Conservation (phyloP, 2,888 invertebrate species). For the Hololepta plana region DNA sequence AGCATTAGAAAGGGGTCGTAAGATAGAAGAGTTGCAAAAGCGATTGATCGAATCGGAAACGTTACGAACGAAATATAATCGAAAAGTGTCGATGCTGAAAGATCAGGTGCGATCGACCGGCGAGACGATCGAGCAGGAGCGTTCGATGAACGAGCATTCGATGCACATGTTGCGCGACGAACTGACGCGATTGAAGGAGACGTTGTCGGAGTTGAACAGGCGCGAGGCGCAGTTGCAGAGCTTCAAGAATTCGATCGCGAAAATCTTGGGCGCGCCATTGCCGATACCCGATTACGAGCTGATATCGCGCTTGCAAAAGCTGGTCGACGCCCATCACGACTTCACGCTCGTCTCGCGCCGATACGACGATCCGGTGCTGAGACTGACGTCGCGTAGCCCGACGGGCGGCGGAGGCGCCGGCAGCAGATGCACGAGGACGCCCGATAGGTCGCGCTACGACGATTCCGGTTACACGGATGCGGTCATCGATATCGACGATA, state of each 20-base stretch:
- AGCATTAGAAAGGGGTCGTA: constrained; percentile 63
- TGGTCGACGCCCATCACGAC: constrained; percentile 74
- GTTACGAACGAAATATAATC: constrained; percentile 52
- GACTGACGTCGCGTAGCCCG: constrained; percentile 34
- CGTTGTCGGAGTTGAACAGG: constrained; percentile 52
- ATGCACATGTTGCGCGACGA: constrained; percentile 57
- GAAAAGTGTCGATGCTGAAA: constrained; percentile 52
- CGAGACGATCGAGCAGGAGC: constrained; percentile 51
- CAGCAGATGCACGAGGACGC: constrained; percentile 25
- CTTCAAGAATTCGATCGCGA: constrained; percentile 42
- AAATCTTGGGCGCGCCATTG: constrained; percentile 32
- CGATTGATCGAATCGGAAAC: constrained; percentile 66
- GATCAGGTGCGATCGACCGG: constrained; percentile 50
- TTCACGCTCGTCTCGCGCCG: constrained; percentile 68
- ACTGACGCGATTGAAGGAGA: constrained; percentile 52
- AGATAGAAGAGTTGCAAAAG: constrained; percentile 68
- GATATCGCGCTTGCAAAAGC: constrained; percentile 52
- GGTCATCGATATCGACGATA: constrained; percentile 43
- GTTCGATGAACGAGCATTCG: constrained; percentile 50
- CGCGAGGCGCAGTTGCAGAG: constrained; percentile 62
- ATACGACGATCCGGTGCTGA: constrained; percentile 39
- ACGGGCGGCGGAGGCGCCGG: constrained; percentile 34
- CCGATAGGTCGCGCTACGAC: constrained; percentile 43
- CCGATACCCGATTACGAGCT: constrained; percentile 41
- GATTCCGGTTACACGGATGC: constrained; percentile 57